These are phyloP conservation scores for Spinus olivaceus DNA, from an alignment of 2,797 vertebrate genomes.

Conservation along the genomic window DNA sequence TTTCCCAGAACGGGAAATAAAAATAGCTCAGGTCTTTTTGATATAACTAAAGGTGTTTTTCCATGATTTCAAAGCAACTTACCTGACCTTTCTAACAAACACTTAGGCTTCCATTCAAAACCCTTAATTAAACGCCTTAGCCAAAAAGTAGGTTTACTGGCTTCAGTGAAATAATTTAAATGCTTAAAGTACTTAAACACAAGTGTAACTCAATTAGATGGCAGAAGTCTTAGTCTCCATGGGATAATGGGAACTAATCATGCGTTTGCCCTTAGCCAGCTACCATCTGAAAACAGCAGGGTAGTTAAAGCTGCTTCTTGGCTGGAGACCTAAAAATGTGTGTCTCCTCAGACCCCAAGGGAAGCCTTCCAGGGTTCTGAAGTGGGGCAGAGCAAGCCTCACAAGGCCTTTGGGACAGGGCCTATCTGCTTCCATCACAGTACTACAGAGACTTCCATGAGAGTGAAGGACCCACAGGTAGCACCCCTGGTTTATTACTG, in stretches of 20 bases:
- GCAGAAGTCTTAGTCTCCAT: not conserved
- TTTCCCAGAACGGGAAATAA: not conserved
- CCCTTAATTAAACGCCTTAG: not conserved
- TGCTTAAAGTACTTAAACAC: not conserved
- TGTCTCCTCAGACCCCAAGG: not conserved
- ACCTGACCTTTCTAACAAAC: not conserved
- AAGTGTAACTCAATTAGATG: slow-evolving; percentile 2
- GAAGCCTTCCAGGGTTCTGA: not conserved
- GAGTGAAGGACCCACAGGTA: not conserved
- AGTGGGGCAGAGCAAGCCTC: not conserved
- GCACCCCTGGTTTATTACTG: not conserved
- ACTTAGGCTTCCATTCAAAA: not conserved
- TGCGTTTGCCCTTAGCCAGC: not conserved
- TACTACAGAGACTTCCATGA: not conserved
- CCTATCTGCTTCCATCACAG: not conserved
- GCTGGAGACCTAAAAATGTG: not conserved
- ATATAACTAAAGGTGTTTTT: not conserved
- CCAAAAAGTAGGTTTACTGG: slow-evolving; percentile 26
- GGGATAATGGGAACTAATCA: not conserved
- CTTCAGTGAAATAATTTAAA: slow-evolving; percentile 19
- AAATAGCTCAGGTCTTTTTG: not conserved
- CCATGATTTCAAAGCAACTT: not conserved
- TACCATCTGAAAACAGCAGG: not conserved
- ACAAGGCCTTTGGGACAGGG: not conserved
- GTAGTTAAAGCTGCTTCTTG: not conserved